phyloP scores from a whole-genome alignment of 92 coral and sea anemone species.

The Heteractis magnifica region DNA sequence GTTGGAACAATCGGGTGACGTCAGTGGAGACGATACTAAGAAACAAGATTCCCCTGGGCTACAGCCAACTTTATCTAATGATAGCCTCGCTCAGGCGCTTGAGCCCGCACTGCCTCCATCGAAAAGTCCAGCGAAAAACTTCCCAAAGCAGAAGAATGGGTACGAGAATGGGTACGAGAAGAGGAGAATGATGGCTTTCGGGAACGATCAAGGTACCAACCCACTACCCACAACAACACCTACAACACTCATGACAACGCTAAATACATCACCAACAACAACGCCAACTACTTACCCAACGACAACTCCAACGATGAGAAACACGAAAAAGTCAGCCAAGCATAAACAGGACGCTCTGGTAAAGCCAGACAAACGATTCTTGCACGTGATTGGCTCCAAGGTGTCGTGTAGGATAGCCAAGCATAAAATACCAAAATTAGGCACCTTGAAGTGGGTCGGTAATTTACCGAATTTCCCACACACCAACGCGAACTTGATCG shows the following conservation, averaged over 20 bases:
- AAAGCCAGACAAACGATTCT: constrained; percentile 59
- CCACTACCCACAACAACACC: constrained; percentile 19
- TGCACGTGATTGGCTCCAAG: constrained; percentile 59
- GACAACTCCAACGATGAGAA: neutral
- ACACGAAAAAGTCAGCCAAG: neutral
- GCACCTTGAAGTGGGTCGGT: constrained; percentile 86
- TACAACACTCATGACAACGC: neutral
- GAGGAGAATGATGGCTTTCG: neutral
- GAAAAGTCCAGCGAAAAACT: neutral
- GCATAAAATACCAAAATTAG: constrained; percentile 53
- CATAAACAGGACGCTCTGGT: constrained; percentile 10
- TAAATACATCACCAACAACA: neutral
- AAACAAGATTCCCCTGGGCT: constrained; percentile 2
- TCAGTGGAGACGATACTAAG: constrained; percentile 11
- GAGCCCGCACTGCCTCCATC: constrained; percentile 22
- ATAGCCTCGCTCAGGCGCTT: constrained; percentile 28
- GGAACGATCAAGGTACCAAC: neutral
- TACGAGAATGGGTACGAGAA: neutral
- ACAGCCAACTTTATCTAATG: neutral
- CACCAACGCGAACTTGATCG: constrained; percentile 70
- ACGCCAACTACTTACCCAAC: constrained; percentile 5
- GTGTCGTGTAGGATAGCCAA: constrained; percentile 78
- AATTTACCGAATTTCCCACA: constrained; percentile 75
- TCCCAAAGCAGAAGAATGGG: neutral
- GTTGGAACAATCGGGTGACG: constrained; percentile 29